Base-by-base conservation (phyloP, 2,797 vertebrate genomes). In the Huso huso region DNA sequence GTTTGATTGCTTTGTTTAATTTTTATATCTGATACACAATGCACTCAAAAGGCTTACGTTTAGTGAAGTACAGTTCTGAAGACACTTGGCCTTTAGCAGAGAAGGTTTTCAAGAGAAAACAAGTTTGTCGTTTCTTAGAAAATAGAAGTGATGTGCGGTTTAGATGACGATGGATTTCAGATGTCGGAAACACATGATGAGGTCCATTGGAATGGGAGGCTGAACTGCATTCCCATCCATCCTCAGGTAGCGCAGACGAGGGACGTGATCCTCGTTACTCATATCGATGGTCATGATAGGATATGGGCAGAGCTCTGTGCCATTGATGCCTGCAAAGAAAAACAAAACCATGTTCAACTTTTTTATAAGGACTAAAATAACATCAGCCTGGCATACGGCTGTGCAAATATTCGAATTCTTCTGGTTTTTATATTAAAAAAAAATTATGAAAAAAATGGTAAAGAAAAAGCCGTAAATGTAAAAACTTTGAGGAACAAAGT, bases 121-220 rank as follows among this genome's bases (percentile, higher is more conserved):
- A 63, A 63, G 64, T 49, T 37, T 61, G 68, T 61, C 6, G 12
- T 7, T 18, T 51, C n/a, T 65, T 37, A 37, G 18, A 62, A 51
- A 9, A 49, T n/a, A 15, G 12, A 7, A 50, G 48, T 50, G 59
- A 64, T 0, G 0, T 1, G 62, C 68, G 58, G 64, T 65, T 82
- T 95, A 99, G 78, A 97, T 93, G 72, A 96, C 83, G 67, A 99
- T 89, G 0, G 95, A 93, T 68, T 93, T 90, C 66, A 99, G 92
- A 73, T 94, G 90, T 71, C 94, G 93, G 86, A 99, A 98, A 69
- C 96, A 98, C 91, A 95, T 91, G 87, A 97, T 94, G 77, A 99
- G 87, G 70, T 98, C 95, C 82, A 94, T 50, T 0, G 96, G 95
- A 68, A 98, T 90, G 18, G 95, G 95, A 0, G 93, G 94, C 66